A percentile compares a stretch with the other conserved stretches of the same genome.
Conservation (phyloP, 2,797 vertebrate genomes). For the Macrochelys suwanniensis region DNA sequence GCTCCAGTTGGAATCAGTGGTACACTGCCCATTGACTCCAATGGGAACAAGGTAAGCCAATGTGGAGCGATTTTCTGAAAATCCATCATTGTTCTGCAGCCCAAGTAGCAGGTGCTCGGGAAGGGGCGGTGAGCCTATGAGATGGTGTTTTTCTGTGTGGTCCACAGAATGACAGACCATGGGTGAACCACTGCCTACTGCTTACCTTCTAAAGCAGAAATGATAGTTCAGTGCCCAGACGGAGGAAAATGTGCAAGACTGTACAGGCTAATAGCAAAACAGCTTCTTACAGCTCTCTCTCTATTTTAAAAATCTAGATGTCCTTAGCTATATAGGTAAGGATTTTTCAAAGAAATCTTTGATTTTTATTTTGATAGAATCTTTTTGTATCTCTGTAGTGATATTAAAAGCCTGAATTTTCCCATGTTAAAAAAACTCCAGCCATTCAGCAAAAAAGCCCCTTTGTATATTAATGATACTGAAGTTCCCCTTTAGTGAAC, state of each 20-base stretch:
- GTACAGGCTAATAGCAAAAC: neutral
- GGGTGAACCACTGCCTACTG: neutral
- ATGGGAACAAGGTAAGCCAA: neutral
- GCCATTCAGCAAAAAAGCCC: neutral
- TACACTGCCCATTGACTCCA: neutral
- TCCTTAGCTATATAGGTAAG: neutral
- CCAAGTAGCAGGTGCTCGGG: neutral
- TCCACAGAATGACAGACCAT: neutral
- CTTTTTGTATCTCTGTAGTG: neutral
- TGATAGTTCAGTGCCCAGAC: neutral
- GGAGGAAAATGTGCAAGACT: neutral
- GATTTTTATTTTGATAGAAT: neutral
- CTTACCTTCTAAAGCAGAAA: too few species aligned
- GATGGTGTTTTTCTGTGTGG: neutral
- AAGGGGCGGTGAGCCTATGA: neutral
- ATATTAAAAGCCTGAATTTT: neutral
- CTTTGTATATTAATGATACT: too few species aligned
- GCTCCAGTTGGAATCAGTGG: neutral
- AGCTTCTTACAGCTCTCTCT: neutral
- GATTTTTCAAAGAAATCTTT: neutral
- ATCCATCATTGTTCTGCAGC: neutral
- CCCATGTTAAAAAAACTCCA: neutral
- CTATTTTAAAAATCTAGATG: neutral
- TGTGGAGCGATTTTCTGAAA: rapidly evolving
- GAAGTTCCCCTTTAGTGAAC: neutral